These are phyloP conservation scores for Sus cebifrons DNA, from an alignment of 2,797 vertebrate species.

Conservation along the genomic window DNA sequence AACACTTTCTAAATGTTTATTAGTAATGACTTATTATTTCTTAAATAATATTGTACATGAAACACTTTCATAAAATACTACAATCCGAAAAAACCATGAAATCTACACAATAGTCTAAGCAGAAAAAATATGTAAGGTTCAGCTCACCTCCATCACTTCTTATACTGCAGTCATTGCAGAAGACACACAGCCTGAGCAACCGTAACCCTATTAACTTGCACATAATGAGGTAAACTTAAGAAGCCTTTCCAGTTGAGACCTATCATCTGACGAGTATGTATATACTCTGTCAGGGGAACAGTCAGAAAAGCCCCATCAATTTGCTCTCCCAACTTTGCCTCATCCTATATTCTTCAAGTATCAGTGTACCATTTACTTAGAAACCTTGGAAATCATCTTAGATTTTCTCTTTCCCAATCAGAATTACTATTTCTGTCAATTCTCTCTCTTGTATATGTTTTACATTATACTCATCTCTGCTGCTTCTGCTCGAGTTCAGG, in stretches of 20 bases:
- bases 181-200: background rate
- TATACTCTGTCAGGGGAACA: background rate
- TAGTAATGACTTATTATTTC: conserved; percentile 48
- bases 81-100: background rate
- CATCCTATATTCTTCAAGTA: background rate
- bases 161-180: background rate
- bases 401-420: background rate
- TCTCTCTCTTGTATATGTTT: background rate
- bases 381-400: background rate
- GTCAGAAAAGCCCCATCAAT: background rate
- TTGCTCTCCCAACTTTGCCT: background rate
- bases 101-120: background rate
- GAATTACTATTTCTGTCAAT: background rate
- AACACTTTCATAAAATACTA: conserved; percentile 21
- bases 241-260: background rate
- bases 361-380: background rate
- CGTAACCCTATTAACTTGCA: background rate
- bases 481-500: background rate
- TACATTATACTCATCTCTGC: background rate
- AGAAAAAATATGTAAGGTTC: conserved; percentile 13
- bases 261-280: background rate
- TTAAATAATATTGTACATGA: background rate
- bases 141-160: background rate
- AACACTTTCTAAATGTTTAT: background rate
- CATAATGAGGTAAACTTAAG: background rate